Percentiles rank a stretch among this genome's conserved stretches.
Evolutionary conservation across 1,140 invertebrate genomes (phyloP).

Genomic region (Contarinia nasturtii): DNA sequence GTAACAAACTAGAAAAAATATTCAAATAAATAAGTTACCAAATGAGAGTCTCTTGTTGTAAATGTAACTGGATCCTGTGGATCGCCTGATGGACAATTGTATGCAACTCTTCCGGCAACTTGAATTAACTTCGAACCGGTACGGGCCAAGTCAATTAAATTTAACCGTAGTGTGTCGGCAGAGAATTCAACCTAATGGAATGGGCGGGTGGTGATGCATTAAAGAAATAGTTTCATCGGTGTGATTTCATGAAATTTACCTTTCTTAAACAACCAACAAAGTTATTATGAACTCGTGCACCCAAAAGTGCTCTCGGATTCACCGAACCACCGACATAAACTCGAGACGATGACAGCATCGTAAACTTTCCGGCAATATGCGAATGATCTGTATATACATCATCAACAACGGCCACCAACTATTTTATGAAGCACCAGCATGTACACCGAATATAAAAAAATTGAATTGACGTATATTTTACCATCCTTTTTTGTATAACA

Average conservation of each 20-base stretch:
- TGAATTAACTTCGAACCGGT: constrained; percentile 69
- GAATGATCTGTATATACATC: constrained; percentile 80
- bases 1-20: constrained; percentile 1
- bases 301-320: constrained; percentile 56
- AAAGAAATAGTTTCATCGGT: not conserved
- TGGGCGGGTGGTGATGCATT: not conserved
- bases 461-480: too few species aligned
- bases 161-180: constrained; percentile 70
- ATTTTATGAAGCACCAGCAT: constrained; percentile 9
- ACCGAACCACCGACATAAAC: constrained; percentile 81
- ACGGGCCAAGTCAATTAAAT: constrained; percentile 73
- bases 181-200: constrained; percentile 65
- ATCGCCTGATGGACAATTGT: constrained; percentile 71
- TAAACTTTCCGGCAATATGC: constrained; percentile 80
- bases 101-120: constrained; percentile 73
- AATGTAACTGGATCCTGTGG: constrained; percentile 79
- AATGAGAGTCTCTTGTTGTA: constrained; percentile 71
- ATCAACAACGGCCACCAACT: constrained; percentile 83
- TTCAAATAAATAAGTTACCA: constrained; percentile 35
- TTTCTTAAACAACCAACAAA: constrained; percentile 91
- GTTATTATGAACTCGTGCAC: constrained; percentile 68
- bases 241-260: constrained; percentile 29
- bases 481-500: not conserved
- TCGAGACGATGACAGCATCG: constrained; percentile 66
- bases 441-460: too few species aligned